Evolutionary conservation across 1,140 invertebrate genomes (phyloP).

Genomic region (Drosophila arawakana): DNA sequence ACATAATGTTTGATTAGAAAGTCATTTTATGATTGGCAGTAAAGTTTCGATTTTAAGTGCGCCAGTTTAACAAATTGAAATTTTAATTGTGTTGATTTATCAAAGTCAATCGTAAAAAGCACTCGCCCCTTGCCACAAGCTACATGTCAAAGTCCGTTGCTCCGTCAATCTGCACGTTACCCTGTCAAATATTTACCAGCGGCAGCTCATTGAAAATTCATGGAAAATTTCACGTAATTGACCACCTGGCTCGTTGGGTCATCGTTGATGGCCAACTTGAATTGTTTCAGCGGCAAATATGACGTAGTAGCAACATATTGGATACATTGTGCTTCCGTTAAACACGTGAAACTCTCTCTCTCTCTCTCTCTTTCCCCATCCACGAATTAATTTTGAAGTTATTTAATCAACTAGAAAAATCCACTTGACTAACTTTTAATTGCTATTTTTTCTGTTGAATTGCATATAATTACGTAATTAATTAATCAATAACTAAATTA

Average conservation of each 20-base stretch:
- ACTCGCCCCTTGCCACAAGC: background rate
- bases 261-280: constrained; percentile 14
- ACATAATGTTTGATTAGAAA: background rate
- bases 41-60: constrained; percentile 49
- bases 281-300: constrained; percentile 12
- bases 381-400: background rate
- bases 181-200: constrained; percentile 69
- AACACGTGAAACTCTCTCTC: background rate
- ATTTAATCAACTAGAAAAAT: constrained; percentile 12
- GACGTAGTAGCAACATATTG: constrained; percentile 9
- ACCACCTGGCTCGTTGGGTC: constrained; percentile 17
- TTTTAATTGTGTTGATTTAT: constrained; percentile 66
- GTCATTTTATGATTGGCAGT: background rate
- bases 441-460: background rate
- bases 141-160: background rate
- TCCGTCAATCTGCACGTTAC: constrained; percentile 12
- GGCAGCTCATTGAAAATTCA: constrained; percentile 72
- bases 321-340: background rate
- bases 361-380: background rate
- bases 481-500: background rate
- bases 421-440: constrained; percentile 6
- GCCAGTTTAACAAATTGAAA: constrained; percentile 65
- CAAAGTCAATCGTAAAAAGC: constrained; percentile 33
- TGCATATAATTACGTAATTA: background rate
- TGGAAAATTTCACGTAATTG: constrained; percentile 62